phyloP scores from a whole-genome alignment of 2,888 invertebrate species.

The Bimastos eiseni region DNA sequence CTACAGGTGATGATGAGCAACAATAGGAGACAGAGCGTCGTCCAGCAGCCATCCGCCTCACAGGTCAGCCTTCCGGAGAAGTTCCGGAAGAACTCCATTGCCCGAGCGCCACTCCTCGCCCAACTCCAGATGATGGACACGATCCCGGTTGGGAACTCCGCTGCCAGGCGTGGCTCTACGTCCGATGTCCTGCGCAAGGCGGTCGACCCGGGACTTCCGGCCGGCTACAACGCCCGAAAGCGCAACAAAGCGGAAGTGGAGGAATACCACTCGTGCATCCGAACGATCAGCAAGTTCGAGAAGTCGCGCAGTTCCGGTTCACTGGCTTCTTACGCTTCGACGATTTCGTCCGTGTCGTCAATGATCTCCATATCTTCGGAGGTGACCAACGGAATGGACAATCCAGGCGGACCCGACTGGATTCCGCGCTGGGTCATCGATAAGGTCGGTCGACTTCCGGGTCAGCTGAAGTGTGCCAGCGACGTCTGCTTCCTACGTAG shows the following conservation, averaged over 20 bases:
- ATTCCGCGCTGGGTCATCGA: conserved; percentile 22
- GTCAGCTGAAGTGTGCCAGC: conserved; percentile 7
- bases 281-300: neutral
- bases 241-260: conserved; percentile 16
- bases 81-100: neutral
- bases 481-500: conserved; percentile 26
- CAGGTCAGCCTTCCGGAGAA: conserved; percentile 18
- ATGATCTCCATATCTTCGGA: neutral
- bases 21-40: neutral
- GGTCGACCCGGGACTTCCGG: neutral
- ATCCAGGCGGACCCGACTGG: neutral
- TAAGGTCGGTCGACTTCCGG: neutral
- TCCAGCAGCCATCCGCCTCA: neutral
- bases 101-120: conserved; percentile 2
- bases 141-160: neutral
- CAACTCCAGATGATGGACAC: neutral
- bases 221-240: neutral
- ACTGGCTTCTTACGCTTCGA: neutral
- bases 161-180: neutral
- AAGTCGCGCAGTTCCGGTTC: conserved; percentile 21
- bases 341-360: neutral
- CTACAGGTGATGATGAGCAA: neutral
- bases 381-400: neutral
- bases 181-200: neutral
- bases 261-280: conserved; percentile 17